Conservation (phyloP, 2,797 vertebrate genomes). For the Phaenicophaeus curvirostris region DNA sequence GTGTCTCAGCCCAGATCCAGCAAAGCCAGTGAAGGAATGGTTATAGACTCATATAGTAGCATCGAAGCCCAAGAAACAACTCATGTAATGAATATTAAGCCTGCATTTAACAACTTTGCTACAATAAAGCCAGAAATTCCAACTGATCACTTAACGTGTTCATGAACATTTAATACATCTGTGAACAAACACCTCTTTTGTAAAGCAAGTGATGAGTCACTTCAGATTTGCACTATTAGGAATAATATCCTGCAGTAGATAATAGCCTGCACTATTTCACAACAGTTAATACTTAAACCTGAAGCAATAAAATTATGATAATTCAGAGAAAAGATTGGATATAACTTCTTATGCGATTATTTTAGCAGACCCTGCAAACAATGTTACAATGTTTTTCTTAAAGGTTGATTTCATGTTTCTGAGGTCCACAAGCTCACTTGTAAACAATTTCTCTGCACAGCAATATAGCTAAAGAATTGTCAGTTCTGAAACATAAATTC, state of each 20-base stretch:
- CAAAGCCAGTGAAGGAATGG: not conserved
- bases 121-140: not conserved
- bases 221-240: not conserved
- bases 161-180: not conserved
- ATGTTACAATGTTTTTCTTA: accelerated
- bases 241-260: not conserved
- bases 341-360: not conserved
- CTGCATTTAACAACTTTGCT: not conserved
- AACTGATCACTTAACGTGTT: not conserved
- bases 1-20: not conserved
- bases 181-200: not conserved
- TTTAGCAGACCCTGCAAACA: not conserved
- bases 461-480: not conserved
- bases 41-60: accelerated
- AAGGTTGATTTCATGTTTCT: not conserved
- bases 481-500: not conserved
- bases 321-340: not conserved
- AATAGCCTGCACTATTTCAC: not conserved
- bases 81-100: not conserved
- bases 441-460: not conserved
- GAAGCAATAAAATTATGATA: not conserved
- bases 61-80: not conserved
- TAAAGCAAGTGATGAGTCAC: not conserved
- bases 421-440: not conserved
- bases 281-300: not conserved